phyloP scores from a whole-genome alignment of 2,113 vertebrate genomes.

The Perca schrenkii region DNA sequence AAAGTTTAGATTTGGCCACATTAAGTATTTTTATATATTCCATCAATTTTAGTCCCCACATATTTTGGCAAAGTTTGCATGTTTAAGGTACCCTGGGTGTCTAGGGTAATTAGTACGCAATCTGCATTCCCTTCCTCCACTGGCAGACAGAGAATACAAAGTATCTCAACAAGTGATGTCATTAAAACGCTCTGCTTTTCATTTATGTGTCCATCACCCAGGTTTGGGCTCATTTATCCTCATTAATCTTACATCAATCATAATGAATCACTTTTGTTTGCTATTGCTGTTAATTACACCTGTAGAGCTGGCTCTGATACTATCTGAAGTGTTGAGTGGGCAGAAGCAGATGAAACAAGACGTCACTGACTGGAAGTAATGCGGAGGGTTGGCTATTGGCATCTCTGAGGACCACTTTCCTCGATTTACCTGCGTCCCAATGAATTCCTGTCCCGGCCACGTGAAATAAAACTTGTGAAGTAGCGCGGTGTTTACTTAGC shows the following conservation, averaged over 20 bases:
- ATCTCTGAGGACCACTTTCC: constrained; percentile 36
- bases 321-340: constrained; percentile 11
- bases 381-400: constrained; percentile 35
- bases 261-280: not conserved
- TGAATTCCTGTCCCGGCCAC: constrained; percentile 16
- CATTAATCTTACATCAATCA: constrained; percentile 9
- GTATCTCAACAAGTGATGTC: not conserved
- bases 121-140: constrained; percentile 24
- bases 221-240: constrained; percentile 8
- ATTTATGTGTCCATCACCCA: not conserved
- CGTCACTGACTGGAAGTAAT: constrained; percentile 31
- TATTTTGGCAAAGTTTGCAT: not conserved
- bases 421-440: constrained; percentile 49
- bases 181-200: not conserved
- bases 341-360: constrained; percentile 20
- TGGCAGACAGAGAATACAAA: constrained; percentile 27
- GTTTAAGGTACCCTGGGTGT: not conserved
- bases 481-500: constrained; percentile 27
- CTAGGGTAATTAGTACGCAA: constrained; percentile 16
- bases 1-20: not conserved
- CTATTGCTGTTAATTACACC: constrained; percentile 3
- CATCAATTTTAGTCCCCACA: not conserved
- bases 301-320: constrained; percentile 1
- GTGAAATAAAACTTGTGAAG: constrained; percentile 40
- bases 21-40: not conserved